A percentile compares a stretch with the other conserved stretches of the same genome.
Conservation (phyloP, 1,140 invertebrate genomes). For the Lepidostoma basale region DNA sequence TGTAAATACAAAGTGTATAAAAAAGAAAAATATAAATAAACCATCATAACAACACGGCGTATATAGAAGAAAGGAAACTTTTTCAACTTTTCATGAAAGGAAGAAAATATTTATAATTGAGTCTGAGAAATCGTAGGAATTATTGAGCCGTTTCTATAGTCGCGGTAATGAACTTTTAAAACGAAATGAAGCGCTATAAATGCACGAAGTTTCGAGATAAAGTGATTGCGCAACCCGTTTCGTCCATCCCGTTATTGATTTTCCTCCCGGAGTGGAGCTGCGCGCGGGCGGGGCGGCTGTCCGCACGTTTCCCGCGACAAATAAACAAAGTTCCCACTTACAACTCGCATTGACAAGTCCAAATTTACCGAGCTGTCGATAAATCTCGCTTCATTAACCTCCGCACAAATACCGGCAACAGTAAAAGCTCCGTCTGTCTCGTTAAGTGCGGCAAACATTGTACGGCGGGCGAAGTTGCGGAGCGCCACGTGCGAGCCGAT, state of each 20-base stretch:
- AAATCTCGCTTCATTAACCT: constrained; percentile 21
- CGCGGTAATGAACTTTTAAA: no score
- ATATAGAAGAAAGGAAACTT: no score
- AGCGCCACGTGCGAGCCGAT: neutral
- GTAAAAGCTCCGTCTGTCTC: neutral
- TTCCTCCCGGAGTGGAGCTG: neutral
- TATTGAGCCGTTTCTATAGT: no score
- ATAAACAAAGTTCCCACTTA: constrained; percentile 2
- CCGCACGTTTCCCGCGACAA: constrained; percentile 1
- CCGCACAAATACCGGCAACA: constrained; percentile 6
- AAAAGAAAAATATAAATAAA: no score
- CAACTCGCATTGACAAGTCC: constrained; percentile 11
- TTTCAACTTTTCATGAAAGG: no score
- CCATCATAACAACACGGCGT: no score
- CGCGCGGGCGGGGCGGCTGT: neutral
- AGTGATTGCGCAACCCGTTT: constrained; percentile 33
- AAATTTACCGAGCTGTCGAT: constrained; percentile 21
- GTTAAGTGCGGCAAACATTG: neutral
- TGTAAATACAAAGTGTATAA: no score
- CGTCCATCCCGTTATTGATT: constrained; percentile 41
- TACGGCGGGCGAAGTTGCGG: constrained; percentile 14
- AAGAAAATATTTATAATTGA: no score
- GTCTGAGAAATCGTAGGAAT: no score
- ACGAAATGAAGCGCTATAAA: no score
- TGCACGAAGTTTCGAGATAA: constrained; percentile 5